A percentile compares a stretch with the other conserved stretches of the same genome.
These are phyloP conservation scores for Plemyria rubiginata DNA, from an alignment of 2,888 invertebrate species.

Conservation along the genomic window DNA sequence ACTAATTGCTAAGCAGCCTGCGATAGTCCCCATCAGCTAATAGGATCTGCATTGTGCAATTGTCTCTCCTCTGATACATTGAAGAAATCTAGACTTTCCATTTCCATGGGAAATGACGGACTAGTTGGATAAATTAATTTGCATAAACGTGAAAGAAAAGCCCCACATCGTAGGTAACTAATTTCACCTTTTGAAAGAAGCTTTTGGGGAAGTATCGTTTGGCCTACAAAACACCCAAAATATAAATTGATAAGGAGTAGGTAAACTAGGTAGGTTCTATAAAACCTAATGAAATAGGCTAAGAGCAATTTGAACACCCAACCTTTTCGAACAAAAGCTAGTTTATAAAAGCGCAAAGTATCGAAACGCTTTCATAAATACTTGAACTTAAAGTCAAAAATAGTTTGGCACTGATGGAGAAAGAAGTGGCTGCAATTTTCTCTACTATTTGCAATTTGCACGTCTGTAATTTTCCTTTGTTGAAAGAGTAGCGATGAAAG, in stretches of 20 bases:
- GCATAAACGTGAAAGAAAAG: constrained; percentile 5
- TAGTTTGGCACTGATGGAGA: constrained; percentile 13
- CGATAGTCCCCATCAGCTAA: constrained; percentile 43
- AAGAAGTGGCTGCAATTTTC: constrained; percentile 29
- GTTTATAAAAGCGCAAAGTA: constrained; percentile 3
- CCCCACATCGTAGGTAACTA: not conserved
- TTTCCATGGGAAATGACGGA: constrained; percentile 48
- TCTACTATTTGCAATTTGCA: constrained; percentile 30
- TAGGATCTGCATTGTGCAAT: constrained; percentile 51
- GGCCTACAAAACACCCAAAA: not conserved
- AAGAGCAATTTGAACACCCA: not conserved
- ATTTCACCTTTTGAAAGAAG: constrained; percentile 1
- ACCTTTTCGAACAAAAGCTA: constrained; percentile 14
- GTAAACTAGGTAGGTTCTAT: no score
- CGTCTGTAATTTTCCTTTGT: constrained; percentile 37
- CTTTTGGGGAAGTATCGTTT: not conserved
- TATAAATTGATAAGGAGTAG: not conserved
- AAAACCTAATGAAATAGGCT: no score
- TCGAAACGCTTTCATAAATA: not conserved
- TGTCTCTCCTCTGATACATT: constrained; percentile 45
- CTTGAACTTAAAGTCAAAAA: constrained; percentile 13
- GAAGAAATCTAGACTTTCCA: constrained; percentile 53
- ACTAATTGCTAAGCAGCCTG: constrained; percentile 41
- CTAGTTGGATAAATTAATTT: constrained; percentile 16
- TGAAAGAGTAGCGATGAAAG: constrained; percentile 34